These are phyloP conservation scores for Cephus spinipes DNA, from an alignment of 2,888 invertebrate species.

Conservation along the genomic window DNA sequence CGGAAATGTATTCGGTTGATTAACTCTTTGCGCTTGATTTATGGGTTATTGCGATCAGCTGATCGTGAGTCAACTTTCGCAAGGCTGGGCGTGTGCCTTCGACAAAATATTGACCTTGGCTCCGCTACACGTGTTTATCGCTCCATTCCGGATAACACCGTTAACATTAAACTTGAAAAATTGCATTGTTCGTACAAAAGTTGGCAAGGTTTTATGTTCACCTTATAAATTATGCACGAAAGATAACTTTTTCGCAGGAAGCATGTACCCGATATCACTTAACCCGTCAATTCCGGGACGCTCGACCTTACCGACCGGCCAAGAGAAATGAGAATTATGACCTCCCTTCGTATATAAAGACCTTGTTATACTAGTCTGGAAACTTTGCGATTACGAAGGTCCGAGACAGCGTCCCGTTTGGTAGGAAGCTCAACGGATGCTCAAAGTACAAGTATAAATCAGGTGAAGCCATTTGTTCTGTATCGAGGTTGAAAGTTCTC, in stretches of 20 bases:
- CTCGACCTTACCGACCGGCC: background rate
- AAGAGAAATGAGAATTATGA: background rate
- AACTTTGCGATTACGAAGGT: background rate
- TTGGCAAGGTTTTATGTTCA: background rate
- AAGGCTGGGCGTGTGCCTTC: background rate
- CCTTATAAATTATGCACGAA: background rate
- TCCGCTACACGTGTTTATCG: background rate
- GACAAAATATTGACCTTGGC: background rate
- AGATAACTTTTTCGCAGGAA: background rate
- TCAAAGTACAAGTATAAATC: background rate
- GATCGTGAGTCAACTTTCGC: background rate
- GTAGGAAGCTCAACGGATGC: background rate
- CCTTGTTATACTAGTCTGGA: background rate
- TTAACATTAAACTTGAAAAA: background rate
- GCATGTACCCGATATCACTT: background rate
- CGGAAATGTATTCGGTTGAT: slow-evolving; percentile 5
- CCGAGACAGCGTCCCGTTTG: background rate
- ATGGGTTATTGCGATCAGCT: background rate
- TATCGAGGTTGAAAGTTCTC: background rate
- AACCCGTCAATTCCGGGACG: background rate
- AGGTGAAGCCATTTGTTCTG: background rate
- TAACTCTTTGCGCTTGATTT: background rate
- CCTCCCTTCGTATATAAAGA: background rate
- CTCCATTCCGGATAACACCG: background rate
- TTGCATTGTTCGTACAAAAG: background rate